Conservation (phyloP, 1,140 invertebrate genomes). For the Drosophila tsacasi region DNA sequence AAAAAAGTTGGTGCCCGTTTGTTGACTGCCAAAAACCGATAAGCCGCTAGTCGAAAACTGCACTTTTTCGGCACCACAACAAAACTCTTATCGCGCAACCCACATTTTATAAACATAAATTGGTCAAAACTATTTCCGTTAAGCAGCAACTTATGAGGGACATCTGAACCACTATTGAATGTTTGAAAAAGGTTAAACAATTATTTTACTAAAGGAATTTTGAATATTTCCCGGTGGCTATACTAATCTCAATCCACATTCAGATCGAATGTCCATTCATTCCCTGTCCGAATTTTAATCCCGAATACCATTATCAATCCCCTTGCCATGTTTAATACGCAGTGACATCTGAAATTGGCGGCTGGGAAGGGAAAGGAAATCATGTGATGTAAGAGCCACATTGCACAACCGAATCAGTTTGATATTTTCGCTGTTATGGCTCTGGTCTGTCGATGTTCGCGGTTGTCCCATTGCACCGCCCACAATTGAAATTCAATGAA, state of each 20-base stretch:
- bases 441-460: constrained; percentile 14
- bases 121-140: background rate
- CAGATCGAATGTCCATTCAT: background rate
- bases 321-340: constrained; percentile 15
- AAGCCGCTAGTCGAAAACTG: constrained; percentile 57
- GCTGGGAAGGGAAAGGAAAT: constrained; percentile 23
- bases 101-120: constrained; percentile 19
- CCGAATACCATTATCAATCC: background rate
- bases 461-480: constrained; percentile 32
- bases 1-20: constrained; percentile 36
- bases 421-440: constrained; percentile 30
- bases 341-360: constrained; percentile 26
- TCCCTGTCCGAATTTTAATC: constrained; percentile 1
- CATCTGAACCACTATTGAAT: background rate
- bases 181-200: background rate
- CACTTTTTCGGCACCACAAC: constrained; percentile 1
- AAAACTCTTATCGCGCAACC: background rate
- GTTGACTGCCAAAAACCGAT: constrained; percentile 58
- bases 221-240: too few species aligned
- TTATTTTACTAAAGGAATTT: background rate
- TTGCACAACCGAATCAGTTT: constrained; percentile 47
- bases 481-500: constrained; percentile 59
- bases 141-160: background rate
- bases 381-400: constrained; percentile 31
- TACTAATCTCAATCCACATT: background rate